phyloP scores from a whole-genome alignment of 1,140 invertebrate species.

The Drosophila lacertosa region DNA sequence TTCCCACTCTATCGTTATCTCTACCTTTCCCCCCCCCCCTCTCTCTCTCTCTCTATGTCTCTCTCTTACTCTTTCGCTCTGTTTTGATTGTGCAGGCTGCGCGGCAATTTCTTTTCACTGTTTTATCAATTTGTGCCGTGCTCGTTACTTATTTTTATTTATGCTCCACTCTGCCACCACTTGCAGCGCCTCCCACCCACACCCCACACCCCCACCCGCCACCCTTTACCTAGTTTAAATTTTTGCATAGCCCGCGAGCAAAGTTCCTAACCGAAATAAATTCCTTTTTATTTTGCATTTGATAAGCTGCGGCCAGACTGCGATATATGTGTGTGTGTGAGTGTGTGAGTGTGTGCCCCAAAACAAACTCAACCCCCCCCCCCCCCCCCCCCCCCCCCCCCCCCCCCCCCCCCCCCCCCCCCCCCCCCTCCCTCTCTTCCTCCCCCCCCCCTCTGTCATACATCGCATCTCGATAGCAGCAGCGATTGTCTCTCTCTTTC shows the following conservation, averaged over 20 bases:
- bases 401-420: neutral
- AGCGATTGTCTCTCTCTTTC: conserved; percentile 3
- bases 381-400: conserved; percentile 5
- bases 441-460: conserved; percentile 59
- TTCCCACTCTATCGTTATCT: conserved; percentile 42
- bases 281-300: conserved; percentile 78
- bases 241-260: conserved; percentile 80
- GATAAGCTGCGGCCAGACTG: conserved; percentile 66
- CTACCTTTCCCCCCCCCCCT: conserved; percentile 7
- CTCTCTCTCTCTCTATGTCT: conserved; percentile 9
- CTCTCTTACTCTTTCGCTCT: conserved; percentile 9
- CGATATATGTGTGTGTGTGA: conserved; percentile 22
- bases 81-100: conserved; percentile 34
- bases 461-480: conserved; percentile 73
- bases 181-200: no score
- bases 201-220: no score
- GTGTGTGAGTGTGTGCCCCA: no score
- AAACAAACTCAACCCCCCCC: conserved; percentile 50
- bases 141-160: conserved; percentile 82
- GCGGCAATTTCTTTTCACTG: conserved; percentile 78
- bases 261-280: conserved; percentile 82
- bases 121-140: conserved; percentile 80
- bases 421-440: neutral
- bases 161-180: conserved; percentile 36
- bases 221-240: conserved; percentile 56